Evolutionary conservation across 2,888 invertebrate genomes (phyloP).

Genomic region (Beris chalybata): DNA sequence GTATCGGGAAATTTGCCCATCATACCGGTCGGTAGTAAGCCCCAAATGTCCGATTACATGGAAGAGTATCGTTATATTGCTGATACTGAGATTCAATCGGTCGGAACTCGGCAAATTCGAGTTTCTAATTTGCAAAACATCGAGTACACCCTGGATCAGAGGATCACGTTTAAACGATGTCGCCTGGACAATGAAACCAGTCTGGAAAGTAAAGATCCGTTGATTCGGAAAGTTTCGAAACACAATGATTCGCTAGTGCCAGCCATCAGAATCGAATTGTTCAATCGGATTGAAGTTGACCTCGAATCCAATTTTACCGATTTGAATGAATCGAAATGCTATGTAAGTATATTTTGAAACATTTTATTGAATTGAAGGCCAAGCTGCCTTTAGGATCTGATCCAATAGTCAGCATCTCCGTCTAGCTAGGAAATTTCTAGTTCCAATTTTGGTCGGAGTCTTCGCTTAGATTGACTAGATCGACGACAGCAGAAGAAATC

Average conservation of each 20-base stretch:
- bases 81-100: conserved; percentile 46
- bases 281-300: conserved; percentile 74
- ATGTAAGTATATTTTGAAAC: conserved; percentile 17
- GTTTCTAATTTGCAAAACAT: conserved; percentile 59
- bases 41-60: conserved; percentile 78
- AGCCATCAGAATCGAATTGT: conserved; percentile 84
- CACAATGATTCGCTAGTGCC: conserved; percentile 79
- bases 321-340: conserved; percentile 35
- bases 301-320: conserved; percentile 76
- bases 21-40: conserved; percentile 63
- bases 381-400: no score
- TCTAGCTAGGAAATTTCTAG: no score
- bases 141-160: conserved; percentile 49
- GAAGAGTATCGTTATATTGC: conserved; percentile 67
- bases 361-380: background rate
- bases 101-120: conserved; percentile 46
- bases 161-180: conserved; percentile 49
- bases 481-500: no score
- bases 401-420: no score
- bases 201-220: conserved; percentile 47
- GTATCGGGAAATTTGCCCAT: conserved; percentile 81
- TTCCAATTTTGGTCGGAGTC: no score
- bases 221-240: conserved; percentile 71
- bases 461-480: no score
- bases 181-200: conserved; percentile 46